Evolutionary conservation across 2,113 vertebrate genomes (phyloP).

Genomic region (Tragelaphus imberbis): DNA sequence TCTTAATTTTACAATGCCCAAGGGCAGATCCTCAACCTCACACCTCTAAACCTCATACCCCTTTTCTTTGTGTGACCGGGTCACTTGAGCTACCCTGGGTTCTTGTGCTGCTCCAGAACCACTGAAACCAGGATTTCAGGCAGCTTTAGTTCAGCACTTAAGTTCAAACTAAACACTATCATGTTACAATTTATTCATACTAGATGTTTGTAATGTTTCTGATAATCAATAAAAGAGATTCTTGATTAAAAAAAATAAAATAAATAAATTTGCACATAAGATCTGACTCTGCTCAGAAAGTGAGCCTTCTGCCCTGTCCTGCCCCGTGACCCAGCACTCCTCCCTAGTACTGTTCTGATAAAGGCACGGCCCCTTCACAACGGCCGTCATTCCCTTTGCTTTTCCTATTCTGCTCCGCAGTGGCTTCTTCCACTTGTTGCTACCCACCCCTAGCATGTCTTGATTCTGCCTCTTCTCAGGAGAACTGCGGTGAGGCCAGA

Average conservation of each 20-base stretch:
- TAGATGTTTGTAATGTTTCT: no score
- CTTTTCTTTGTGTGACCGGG: neutral
- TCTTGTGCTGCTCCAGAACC: neutral
- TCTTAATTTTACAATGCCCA: neutral
- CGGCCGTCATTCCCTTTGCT: accelerated
- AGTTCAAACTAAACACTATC: no score
- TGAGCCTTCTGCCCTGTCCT: neutral
- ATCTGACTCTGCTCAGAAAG: neutral
- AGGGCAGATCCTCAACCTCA: accelerated
- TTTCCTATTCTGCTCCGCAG: neutral
- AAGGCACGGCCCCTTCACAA: neutral
- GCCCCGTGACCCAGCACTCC: neutral
- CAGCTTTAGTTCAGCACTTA: no score
- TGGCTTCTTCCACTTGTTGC: neutral
- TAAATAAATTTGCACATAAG: no score
- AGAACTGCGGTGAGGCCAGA: neutral
- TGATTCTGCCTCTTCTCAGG: neutral
- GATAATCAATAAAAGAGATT: no score
- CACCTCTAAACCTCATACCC: neutral
- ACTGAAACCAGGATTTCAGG: neutral
- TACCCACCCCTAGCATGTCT: neutral
- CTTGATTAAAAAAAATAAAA: no score
- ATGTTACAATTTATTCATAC: no score
- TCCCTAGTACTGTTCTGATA: neutral
- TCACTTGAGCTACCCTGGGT: neutral